Evolutionary conservation across 53 echinoderm and acorn worm genomes (phyloP), one percentile per base, ranked within the genome.

Genomic region (Patiria pectinifera): DNA sequence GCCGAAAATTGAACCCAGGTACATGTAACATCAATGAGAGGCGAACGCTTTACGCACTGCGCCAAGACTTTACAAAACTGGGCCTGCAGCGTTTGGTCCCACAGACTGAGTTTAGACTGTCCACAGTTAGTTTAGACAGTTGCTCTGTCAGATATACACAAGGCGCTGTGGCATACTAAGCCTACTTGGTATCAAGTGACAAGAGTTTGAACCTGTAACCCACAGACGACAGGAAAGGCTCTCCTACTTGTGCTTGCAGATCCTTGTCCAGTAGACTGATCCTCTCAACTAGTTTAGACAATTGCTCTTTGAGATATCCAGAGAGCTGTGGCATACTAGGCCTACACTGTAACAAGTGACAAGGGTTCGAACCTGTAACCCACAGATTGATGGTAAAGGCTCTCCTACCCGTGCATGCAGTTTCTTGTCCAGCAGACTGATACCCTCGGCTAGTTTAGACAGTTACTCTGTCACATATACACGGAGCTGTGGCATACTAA

Each of bases 221-320:
- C 60, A 60, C 12, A 12, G 35, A 35, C 35, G 9, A 60, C 60
- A 11, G 12, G 60, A 59, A 11, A 59, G 6, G 80, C 69, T 7
- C 4, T 60, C 82, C 71, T 84, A 97, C 99, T 94, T 98, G 99
- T 48, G 99, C 92, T 89, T 98, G 96, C 1, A 98, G 91, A 43
- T 98, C 99, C 83, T 98, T 96, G 90, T 98, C 99, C 62, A 98
- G 92, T 1, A 98, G 85, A 76, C 92, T 98, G 59, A 98, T 98
- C 11, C 99, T 96, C 46, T 98, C 96, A 13, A 94, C 94, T 24
- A 98, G 94, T 61, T 98, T 98, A 25, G 96, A 95, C 19, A 98
- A 92, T 82, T 98, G 99, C 74, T 98, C 96, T 4, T 95, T 93
- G 63, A 98, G 35, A 35, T 35, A 35, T 35, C 35, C 35, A 35